phyloP scores from a whole-genome alignment of 2,888 invertebrate species.

The Lycaena phlaeas region DNA sequence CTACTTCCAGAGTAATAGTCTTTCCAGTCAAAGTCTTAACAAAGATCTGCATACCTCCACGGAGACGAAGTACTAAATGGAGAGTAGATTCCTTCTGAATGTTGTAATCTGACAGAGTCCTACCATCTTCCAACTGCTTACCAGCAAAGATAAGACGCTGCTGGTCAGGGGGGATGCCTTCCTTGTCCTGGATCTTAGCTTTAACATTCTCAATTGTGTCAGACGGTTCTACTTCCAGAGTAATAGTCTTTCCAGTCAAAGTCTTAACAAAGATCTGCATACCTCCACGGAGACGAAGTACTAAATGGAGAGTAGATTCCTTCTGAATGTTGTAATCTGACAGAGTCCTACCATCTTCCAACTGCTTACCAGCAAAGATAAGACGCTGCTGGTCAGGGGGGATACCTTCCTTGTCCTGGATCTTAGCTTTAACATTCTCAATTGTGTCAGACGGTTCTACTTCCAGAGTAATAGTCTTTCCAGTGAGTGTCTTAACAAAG shows the following conservation, averaged over 20 bases:
- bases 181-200: slow-evolving; percentile 51
- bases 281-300: slow-evolving; percentile 34
- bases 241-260: slow-evolving; percentile 38
- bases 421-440: slow-evolving; percentile 54
- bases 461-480: slow-evolving; percentile 34
- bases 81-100: slow-evolving; percentile 41
- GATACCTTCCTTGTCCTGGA: slow-evolving; percentile 62
- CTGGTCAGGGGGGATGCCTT: slow-evolving; percentile 70
- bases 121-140: slow-evolving; percentile 40
- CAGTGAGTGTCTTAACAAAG: slow-evolving; percentile 35
- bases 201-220: slow-evolving; percentile 43
- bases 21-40: slow-evolving; percentile 41
- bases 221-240: slow-evolving; percentile 35
- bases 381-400: slow-evolving; percentile 67
- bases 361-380: slow-evolving; percentile 61
- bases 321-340: slow-evolving; percentile 40
- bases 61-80: slow-evolving; percentile 31
- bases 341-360: slow-evolving; percentile 41
- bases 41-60: slow-evolving; percentile 54
- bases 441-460: slow-evolving; percentile 49
- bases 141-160: slow-evolving; percentile 36
- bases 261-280: slow-evolving; percentile 53
- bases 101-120: slow-evolving; percentile 34
- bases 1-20: slow-evolving; percentile 33
- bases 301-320: slow-evolving; percentile 35